Evolutionary conservation across 1,140 invertebrate species (phyloP), one percentile per base, ranked within the genome.

Genomic region (Neomicropteryx cornuta): DNA sequence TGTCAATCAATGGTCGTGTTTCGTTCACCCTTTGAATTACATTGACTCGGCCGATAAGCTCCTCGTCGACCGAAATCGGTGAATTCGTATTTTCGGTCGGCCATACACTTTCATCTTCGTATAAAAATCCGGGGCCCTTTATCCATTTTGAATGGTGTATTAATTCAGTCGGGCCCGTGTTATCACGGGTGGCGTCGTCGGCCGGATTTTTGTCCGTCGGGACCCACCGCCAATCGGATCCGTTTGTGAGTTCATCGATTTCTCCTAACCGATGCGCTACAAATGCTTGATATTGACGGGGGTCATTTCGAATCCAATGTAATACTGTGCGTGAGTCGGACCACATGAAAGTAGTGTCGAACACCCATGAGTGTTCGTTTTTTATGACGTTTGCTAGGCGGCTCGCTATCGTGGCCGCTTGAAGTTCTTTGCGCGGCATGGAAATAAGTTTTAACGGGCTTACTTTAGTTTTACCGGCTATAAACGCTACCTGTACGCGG

Each of bases 141-240:
- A 43, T 53, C 57, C 57, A 60, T 11, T 52, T 27, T 14, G 22
- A 4, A 36, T 39, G 20, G 18, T 39, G 4, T 1, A 18, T 2
- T 5, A 58, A 21, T 23, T 47, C 39, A n/a, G n/a, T n/a, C n/a
- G n/a, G n/a, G 39, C 16, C 33, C 34, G 48, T 37, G 3, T 3
- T 6, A 17, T 60, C 60, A 8, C 60, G 31, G 8, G 61, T 60
- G 2, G 58, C 47, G 2, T 48, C 8, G 28, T 52, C 51, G 6
- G 53, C 51, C 6, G 46, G 39, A 36, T 54, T 54, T 13, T 41
- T 30, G 14, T 39, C 39, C 2, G 50, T 41, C 16, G 50, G 48
- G 33, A 50, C 47, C 30, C 49, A 43, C 18, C 39, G 30, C 49
- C 49, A 55, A 13, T 55, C 46, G 4, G n/a, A 18, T 20, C 36